A percentile compares a stretch with the other conserved stretches of the same genome.
These are phyloP conservation scores for Ormyrus labotus DNA, from an alignment of 2,888 invertebrate genomes.

Conservation along the genomic window DNA sequence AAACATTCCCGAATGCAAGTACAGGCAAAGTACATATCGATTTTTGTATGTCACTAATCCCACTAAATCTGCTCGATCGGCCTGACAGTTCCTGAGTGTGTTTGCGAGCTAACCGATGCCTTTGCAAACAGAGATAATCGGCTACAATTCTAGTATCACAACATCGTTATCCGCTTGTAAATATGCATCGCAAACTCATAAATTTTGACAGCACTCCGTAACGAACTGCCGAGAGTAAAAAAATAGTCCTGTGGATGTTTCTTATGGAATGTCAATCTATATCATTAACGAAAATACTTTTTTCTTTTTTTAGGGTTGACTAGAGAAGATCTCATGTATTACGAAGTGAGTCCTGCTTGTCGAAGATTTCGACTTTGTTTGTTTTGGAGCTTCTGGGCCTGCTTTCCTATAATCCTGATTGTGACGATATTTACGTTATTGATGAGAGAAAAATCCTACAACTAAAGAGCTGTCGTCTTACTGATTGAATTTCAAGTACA, in stretches of 20 bases:
- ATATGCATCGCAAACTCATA: constrained; percentile 3
- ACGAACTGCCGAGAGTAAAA: neutral
- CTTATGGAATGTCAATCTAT: neutral
- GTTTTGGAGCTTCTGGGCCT: constrained; percentile 68
- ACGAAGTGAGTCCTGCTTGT: constrained; percentile 63
- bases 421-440: constrained; percentile 59
- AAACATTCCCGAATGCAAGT: constrained; percentile 23
- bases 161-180: neutral
- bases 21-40: constrained; percentile 26
- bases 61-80: no score
- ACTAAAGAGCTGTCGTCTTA: neutral
- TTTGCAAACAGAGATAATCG: neutral
- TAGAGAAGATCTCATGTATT: constrained; percentile 61
- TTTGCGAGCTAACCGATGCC: no score
- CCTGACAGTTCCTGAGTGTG: no score
- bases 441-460: constrained; percentile 28
- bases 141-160: neutral
- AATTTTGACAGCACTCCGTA: neutral
- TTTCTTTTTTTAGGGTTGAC: constrained; percentile 58
- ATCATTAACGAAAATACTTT: constrained; percentile 9
- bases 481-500: neutral
- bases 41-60: no score
- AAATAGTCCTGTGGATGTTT: no score
- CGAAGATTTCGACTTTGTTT: constrained; percentile 66
- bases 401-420: constrained; percentile 62